Evolutionary conservation across 2,113 vertebrate genomes (phyloP), one percentile per base, ranked within the genome.

Genomic region (Apteryx mantelli): DNA sequence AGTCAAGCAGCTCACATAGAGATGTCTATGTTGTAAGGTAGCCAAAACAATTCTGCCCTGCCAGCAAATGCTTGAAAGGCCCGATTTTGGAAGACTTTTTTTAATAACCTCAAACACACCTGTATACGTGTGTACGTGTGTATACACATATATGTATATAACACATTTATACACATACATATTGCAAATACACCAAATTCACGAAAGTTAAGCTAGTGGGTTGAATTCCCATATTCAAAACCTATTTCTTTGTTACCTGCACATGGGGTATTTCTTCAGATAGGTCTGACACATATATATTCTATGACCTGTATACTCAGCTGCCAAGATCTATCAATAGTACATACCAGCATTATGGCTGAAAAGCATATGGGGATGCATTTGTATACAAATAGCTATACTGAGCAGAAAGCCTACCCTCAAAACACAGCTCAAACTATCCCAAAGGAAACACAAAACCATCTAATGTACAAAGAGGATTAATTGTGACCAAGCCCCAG

Each of bases 371-470:
- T 80, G 96, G 78, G 44, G 84, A 77, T 88, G 68, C 14, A 60
- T 91, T 86, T 95, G 34, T 95, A 10, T 89, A 82, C 87, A 80
- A 87, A 86, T 92, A 97, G 66, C 86, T 91, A 13, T 40, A 46
- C 40, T 58, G 68, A 93, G 78, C 66, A 91, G 91, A 96, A 97
- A 97, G 92, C 36, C 93, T 95, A 92, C 61, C 91, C 71, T 95
- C 83, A 95, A 95, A 95, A 93, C 48, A 69, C 18, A 52, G 74
- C 48, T 77, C 66, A 74, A 83, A 92, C 91, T 40, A 95, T 70
- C 78, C 70, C 50, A 89, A 92, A 95, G 91, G 94, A 95, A 97
- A 97, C 71, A 94, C 82, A 96, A 96, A 97, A 89, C 94, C 92
- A 69, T 66, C 70, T 73, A 87, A 87, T 82, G 86, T 73, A 85